A percentile compares a stretch with the other conserved stretches of the same genome.
Evolutionary conservation across 2,888 invertebrate genomes (phyloP).

Genomic region (Tiliacea aurago): DNA sequence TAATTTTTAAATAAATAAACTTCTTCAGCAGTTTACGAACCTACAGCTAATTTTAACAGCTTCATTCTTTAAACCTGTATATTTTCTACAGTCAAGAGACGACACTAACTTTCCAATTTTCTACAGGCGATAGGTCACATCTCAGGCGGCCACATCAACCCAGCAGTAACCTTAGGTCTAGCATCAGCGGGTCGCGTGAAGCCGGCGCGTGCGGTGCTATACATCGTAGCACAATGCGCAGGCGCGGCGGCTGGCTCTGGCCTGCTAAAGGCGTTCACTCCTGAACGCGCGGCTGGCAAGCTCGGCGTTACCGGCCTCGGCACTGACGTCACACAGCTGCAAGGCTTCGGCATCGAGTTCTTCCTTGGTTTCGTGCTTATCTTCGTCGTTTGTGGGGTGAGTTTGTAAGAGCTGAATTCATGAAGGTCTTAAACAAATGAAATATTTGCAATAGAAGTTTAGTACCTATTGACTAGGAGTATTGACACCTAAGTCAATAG

Average conservation of each 20-base stretch:
- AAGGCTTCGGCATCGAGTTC: constrained; percentile 97
- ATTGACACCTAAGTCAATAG: too few species aligned
- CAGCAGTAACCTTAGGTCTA: constrained; percentile 96
- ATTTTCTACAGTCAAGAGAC: not conserved
- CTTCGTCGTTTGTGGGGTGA: constrained; percentile 96
- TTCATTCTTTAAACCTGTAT: not conserved
- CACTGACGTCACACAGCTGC: constrained; percentile 91
- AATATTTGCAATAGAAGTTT: not conserved
- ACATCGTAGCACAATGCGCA: constrained; percentile 95
- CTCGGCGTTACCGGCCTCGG: constrained; percentile 93
- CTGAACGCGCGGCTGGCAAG: constrained; percentile 90
- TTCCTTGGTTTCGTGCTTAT: constrained; percentile 97
- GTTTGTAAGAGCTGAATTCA: constrained; percentile 59
- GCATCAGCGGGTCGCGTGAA: constrained; percentile 95
- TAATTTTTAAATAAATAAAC: too few species aligned
- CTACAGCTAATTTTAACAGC: not conserved
- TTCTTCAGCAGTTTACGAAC: not conserved
- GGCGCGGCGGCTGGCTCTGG: constrained; percentile 96
- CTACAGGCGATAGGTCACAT: constrained; percentile 95
- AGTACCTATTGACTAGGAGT: too few species aligned
- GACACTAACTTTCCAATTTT: constrained; percentile 17
- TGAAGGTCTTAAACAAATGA: not conserved
- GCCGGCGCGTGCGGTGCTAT: constrained; percentile 93
- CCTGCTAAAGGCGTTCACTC: constrained; percentile 93
- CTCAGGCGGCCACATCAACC: constrained; percentile 98